Evolutionary conservation across 2,888 invertebrate genomes (phyloP), one percentile per base, ranked within the genome.

Genomic region (Erebia epiphron): DNA sequence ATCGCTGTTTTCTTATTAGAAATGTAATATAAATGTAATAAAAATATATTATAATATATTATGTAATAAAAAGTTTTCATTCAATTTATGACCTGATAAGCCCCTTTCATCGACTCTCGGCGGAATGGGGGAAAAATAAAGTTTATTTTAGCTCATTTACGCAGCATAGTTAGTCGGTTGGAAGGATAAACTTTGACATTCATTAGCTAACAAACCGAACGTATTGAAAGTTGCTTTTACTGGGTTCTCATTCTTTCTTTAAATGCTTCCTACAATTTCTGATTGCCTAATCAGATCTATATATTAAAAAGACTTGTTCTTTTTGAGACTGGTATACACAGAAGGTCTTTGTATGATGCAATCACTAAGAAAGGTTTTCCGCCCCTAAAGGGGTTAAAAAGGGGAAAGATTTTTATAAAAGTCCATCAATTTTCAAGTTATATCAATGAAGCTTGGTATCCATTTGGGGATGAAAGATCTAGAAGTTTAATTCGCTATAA

Each of bases 131-230:
- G 63, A 60, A 54, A 56, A 52, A 46, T 58, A 69, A 68, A 69
- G 46, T 67, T 46, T 68, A 60, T 68, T 64, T 68, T 49, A 16
- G 50, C 49, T 72, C 26, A 62, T 62, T 64, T 52, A 62, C 46
- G 46, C 21, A 13, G 26, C 4, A 26, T 26, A 26, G 0, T 26
- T 26, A n/a, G 21, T 62, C 62, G 16, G 41, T 50, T 14, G 56
- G 58, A 65, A 68, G 57, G 60, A 49, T 46, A 71, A 71, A 73
- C 50, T 73, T 69, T 64, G 60, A 60, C 63, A 67, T 71, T 69
- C 66, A 71, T 64, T 68, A 69, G 57, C 66, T 43, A 63, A 66
- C 43, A 41, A 68, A 65, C 67, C 57, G 63, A 9, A 71, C 49
- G 21, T 57, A 72, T 68, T 70, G 69, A 68, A 65, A 70, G 18